phyloP scores from a whole-genome alignment of 2,797 vertebrate species.

The Spondyliosoma cantharus region DNA sequence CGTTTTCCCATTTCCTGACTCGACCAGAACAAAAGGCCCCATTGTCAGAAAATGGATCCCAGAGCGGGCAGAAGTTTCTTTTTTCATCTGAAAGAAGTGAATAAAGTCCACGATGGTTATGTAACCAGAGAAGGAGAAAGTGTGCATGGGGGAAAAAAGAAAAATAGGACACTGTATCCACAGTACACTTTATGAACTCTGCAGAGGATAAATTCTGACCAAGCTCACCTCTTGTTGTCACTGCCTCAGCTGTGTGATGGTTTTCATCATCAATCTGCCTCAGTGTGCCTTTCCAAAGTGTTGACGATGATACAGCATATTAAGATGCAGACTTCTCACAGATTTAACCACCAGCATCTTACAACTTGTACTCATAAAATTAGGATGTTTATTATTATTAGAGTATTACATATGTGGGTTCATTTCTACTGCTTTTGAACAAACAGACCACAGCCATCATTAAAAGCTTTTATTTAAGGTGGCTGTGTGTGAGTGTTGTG shows the following conservation, averaged over 20 bases:
- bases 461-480: constrained; percentile 13
- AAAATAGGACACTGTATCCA: constrained; percentile 53
- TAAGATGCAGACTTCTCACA: neutral
- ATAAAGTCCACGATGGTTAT: constrained; percentile 67
- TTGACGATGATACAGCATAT: neutral
- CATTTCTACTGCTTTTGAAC: neutral
- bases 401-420: neutral
- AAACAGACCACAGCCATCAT: neutral
- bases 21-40: constrained; percentile 81
- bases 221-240: constrained; percentile 15
- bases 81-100: constrained; percentile 68
- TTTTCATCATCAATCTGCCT: neutral
- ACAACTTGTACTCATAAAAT: neutral
- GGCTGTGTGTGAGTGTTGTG: neutral
- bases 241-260: constrained; percentile 13
- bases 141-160: constrained; percentile 13
- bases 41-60: constrained; percentile 84
- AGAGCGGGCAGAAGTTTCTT: constrained; percentile 73
- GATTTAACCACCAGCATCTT: neutral
- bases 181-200: constrained; percentile 36
- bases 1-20: constrained; percentile 71
- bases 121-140: constrained; percentile 65
- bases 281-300: constrained; percentile 4
- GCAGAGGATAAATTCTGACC: constrained; percentile 39
- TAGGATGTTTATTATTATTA: neutral